Evolutionary conservation across 2,797 vertebrate species (phyloP), one percentile per base, ranked within the genome.

Genomic region (Xenopus petersii): DNA sequence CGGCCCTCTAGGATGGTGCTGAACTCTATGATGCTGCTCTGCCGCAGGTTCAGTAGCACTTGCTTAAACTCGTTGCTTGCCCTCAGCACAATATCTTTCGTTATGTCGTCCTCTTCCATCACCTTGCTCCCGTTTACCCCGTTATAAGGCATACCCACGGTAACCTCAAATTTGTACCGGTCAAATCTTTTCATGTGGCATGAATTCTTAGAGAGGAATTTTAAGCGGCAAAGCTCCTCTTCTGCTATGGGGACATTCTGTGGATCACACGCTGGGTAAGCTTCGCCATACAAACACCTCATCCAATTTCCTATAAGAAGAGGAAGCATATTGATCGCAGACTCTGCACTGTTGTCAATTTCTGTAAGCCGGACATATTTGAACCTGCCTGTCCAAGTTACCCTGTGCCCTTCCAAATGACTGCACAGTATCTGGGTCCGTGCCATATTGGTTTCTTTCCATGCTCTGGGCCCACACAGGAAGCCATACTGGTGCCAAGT

Each of bases 361-460:
- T 97, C 93, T 0, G 96, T 98, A 73, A 99, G 92, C 0, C 98
- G 93, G 12, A 96, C 96, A 0, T 98, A 99, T 79, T 97, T 97
- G 89, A 98, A 99, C 69, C 95, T 93, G 33, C 98, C 98, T 0
- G 93, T 95, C 98, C 98, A 99, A 0, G 98, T 99, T 84, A 99
- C 98, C 0, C 95, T 84, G 81, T 99, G 98, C 36, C 98, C 98
- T 84, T 99, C 96, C 2, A 99, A 88, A 72, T 99, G 98, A 70
- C 97, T 98, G 86, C 98, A 99, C 4, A 98, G 85, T 67, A 99
- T 96, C 90, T 99, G 98, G 0, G 95, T 94, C 24, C 95, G 94
- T 0, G 96, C 98, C 97, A 99, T 99, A 91, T 98, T 99, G n/a
- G 93, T 92, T 63, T 98, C 96, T 86, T 92, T 95, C 98, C 98